Conservation (phyloP, 2,888 invertebrate genomes). For the Diaperis boleti region DNA sequence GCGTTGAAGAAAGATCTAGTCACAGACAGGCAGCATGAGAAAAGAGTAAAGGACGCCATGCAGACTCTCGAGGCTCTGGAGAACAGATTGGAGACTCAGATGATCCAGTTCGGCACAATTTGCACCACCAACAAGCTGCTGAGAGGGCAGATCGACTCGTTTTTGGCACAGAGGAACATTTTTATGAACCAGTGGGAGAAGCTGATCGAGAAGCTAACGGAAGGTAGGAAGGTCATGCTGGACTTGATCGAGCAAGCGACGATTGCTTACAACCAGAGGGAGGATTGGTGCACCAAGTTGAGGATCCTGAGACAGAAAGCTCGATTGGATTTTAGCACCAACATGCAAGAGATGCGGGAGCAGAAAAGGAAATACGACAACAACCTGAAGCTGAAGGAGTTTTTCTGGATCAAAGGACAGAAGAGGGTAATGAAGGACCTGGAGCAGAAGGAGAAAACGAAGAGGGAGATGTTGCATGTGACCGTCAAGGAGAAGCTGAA, state of each 20-base stretch:
- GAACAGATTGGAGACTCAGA: constrained; percentile 80
- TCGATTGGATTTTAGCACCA: constrained; percentile 77
- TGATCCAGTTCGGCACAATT: constrained; percentile 79
- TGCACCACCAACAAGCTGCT: constrained; percentile 79
- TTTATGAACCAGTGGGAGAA: constrained; percentile 87
- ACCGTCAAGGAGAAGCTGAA: constrained; percentile 72
- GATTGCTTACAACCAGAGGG: constrained; percentile 90
- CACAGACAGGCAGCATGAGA: constrained; percentile 67
- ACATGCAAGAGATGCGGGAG: constrained; percentile 83
- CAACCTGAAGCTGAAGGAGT: constrained; percentile 86
- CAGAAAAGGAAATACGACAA: constrained; percentile 87
- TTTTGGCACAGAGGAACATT: constrained; percentile 81
- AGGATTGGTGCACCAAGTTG: constrained; percentile 83
- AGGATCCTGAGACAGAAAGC: constrained; percentile 83
- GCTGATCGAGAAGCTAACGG: constrained; percentile 79
- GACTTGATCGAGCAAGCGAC: constrained; percentile 91
- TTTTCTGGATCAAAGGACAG: constrained; percentile 87
- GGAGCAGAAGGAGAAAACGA: constrained; percentile 79
- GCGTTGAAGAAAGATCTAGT: constrained; percentile 51
- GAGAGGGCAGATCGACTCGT: constrained; percentile 82
- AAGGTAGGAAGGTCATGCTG: constrained; percentile 85
- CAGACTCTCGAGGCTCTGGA: constrained; percentile 75
- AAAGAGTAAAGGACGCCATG: constrained; percentile 68
- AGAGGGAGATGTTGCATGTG: constrained; percentile 75
- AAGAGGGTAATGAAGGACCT: constrained; percentile 81